Evolutionary conservation across 2,888 invertebrate genomes (phyloP).

Genomic region (Agrochola macilenta): DNA sequence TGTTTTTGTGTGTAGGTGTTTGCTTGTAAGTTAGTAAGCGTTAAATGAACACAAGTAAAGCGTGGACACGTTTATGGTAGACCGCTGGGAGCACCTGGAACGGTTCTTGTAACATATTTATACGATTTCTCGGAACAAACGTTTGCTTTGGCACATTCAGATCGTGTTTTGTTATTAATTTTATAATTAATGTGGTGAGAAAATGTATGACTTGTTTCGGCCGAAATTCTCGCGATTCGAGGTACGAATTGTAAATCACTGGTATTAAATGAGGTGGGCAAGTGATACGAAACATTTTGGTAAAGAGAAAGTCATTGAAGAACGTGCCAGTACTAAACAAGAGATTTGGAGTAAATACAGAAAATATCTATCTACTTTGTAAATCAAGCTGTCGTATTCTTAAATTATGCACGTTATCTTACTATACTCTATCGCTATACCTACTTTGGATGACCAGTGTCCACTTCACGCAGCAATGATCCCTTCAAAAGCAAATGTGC

Average conservation of each 20-base stretch:
- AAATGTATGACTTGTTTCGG: conserved; percentile 51
- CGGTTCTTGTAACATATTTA: conserved; percentile 75
- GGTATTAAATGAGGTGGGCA: conserved; percentile 27
- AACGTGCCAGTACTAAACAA: no score
- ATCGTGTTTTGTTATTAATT: conserved; percentile 61
- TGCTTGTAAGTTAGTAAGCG: conserved; percentile 71
- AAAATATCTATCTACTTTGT: no score
- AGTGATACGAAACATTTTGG: conserved; percentile 42
- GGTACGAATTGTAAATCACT: conserved; percentile 52
- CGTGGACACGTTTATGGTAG: conserved; percentile 83
- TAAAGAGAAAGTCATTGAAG: conserved; percentile 8
- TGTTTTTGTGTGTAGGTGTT: conserved; percentile 24
- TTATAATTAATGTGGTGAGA: conserved; percentile 67
- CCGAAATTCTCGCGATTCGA: conserved; percentile 26
- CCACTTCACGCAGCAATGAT: no score
- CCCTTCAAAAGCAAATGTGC: no score
- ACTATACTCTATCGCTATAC: no score
- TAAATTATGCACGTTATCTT: no score
- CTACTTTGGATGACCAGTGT: no score
- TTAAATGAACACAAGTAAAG: conserved; percentile 81
- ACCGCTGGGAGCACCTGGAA: conserved; percentile 83
- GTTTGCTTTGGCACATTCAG: conserved; percentile 64
- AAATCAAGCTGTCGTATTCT: no score
- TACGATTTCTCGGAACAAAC: conserved; percentile 74
- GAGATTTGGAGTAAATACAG: neutral